These are phyloP conservation scores for Limenitis camilla DNA, from an alignment of 2,888 invertebrate genomes.

Conservation along the genomic window DNA sequence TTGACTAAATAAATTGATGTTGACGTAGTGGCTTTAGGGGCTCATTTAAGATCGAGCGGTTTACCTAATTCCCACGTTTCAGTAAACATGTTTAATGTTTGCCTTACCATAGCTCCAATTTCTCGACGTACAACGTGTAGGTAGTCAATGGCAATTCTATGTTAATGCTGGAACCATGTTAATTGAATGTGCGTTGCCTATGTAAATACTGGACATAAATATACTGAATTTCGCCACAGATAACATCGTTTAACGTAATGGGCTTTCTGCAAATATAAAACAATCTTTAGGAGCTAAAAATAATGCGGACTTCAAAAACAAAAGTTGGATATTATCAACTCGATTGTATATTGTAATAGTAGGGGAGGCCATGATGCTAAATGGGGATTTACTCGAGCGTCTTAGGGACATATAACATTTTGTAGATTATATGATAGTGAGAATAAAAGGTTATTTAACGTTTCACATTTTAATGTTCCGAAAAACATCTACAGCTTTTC, in stretches of 20 bases:
- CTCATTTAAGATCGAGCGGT: constrained; percentile 27
- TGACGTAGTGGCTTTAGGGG: constrained; percentile 24
- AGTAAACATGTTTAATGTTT: constrained; percentile 24
- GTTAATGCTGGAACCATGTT: constrained; percentile 17
- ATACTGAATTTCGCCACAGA: constrained; percentile 14
- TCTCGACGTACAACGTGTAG: constrained; percentile 18
- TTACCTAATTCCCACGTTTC: constrained; percentile 27
- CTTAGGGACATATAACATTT: too few relatives aligned
- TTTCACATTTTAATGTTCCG: too few relatives aligned
- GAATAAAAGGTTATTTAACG: too few relatives aligned
- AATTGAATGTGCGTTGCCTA: constrained; percentile 9
- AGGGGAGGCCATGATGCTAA: too few relatives aligned
- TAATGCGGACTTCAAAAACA: too few relatives aligned
- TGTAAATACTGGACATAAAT: constrained; percentile 7
- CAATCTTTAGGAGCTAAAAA: too few relatives aligned
- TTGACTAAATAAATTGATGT: constrained; percentile 27
- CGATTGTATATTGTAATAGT: too few relatives aligned
- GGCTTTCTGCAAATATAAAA: not conserved
- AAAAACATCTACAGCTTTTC: too few relatives aligned
- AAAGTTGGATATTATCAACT: too few relatives aligned
- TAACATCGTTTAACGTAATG: constrained; percentile 9
- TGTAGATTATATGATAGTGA: too few relatives aligned
- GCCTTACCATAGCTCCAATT: constrained; percentile 21
- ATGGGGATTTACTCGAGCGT: too few relatives aligned
- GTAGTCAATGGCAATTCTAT: constrained; percentile 18